Evolutionary conservation across 2,888 invertebrate genomes (phyloP).

Genomic region (Leptinotarsa peninsularis): DNA sequence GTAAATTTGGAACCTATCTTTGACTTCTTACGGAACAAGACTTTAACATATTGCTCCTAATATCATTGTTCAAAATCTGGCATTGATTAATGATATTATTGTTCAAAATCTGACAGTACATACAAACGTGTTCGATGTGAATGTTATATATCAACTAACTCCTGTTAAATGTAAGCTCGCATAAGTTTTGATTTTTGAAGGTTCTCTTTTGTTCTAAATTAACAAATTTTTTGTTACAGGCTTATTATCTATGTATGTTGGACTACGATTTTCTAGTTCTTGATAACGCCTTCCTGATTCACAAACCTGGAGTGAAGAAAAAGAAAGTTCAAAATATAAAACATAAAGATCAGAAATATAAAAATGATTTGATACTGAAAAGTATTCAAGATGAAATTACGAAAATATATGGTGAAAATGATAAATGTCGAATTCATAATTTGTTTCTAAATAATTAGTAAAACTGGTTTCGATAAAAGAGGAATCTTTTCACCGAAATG

Average conservation of each 20-base stretch:
- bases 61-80: no score
- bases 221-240: conserved; percentile 44
- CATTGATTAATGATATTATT: no score
- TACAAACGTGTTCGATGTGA: no score
- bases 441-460: neutral
- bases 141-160: no score
- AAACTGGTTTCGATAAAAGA: neutral
- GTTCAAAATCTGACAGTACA: no score
- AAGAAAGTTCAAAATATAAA: conserved; percentile 52
- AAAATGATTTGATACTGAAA: conserved; percentile 44
- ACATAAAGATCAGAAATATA: conserved; percentile 38
- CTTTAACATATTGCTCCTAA: no score
- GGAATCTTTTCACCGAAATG: neutral
- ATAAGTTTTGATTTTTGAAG: no score
- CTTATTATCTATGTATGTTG: conserved; percentile 51
- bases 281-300: conserved; percentile 55
- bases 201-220: neutral
- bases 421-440: conserved; percentile 40
- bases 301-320: conserved; percentile 56
- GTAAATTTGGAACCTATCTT: no score
- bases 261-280: conserved; percentile 53
- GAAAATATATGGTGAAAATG: conserved; percentile 46
- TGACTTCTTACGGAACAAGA: no score
- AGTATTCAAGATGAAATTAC: conserved; percentile 45
- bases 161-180: no score